Percentiles rank a stretch among this genome's conserved stretches.
phyloP scores from a whole-genome alignment of 2,888 invertebrate genomes.

The Erynnis tages region DNA sequence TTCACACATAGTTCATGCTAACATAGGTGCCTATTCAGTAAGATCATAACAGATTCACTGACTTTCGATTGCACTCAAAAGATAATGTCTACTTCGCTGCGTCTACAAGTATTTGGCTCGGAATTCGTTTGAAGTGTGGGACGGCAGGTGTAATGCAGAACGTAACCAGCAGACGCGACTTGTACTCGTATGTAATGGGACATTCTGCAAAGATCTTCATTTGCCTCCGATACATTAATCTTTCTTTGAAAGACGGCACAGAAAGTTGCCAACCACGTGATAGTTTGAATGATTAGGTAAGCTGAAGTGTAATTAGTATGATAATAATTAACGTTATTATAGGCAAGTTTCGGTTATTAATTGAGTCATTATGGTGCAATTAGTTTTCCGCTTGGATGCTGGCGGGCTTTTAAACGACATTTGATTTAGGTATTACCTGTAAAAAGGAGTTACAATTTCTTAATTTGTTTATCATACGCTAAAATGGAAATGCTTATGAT shows the following conservation, averaged over 20 bases:
- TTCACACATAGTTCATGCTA: too few species aligned
- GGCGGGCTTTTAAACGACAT: too few species aligned
- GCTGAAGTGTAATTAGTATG: too few species aligned
- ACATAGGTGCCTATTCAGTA: conserved; percentile 18
- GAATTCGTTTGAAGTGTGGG: conserved; percentile 31
- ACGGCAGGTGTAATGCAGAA: conserved; percentile 33
- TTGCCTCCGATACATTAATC: conserved; percentile 16
- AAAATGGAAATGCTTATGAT: too few species aligned
- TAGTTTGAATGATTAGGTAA: neutral
- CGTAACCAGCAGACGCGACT: conserved; percentile 20
- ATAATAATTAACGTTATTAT: too few species aligned
- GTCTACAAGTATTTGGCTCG: conserved; percentile 32
- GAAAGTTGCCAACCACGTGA: neutral
- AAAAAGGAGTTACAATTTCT: too few species aligned
- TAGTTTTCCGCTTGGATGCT: too few species aligned
- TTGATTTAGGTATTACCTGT: too few species aligned
- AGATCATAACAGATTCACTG: conserved; percentile 25
- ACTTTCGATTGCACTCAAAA: conserved; percentile 22
- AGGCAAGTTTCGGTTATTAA: too few species aligned
- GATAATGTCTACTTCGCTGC: conserved; percentile 26
- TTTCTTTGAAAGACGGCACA: conserved; percentile 19
- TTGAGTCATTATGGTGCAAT: too few species aligned
- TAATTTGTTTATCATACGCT: too few species aligned
- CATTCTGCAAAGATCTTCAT: conserved; percentile 19
- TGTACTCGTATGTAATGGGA: too few species aligned